Conservation (phyloP, 2,797 vertebrate genomes). For the Spinibarbus caldwelli region DNA sequence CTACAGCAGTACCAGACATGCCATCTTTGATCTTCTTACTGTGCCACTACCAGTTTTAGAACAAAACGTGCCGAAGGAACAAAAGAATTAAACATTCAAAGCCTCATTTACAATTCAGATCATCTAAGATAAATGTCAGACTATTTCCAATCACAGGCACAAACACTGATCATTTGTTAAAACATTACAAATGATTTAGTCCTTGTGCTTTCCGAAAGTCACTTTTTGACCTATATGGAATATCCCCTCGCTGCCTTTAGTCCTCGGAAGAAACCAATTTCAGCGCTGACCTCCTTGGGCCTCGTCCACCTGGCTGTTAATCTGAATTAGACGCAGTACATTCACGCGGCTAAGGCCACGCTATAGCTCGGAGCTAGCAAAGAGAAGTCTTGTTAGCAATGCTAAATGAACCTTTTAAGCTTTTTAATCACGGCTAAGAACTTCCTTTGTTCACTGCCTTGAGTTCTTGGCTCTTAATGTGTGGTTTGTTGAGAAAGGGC, state of each 20-base stretch:
- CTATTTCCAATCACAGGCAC: conserved; percentile 22
- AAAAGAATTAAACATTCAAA: conserved; percentile 13
- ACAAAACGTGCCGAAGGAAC: conserved; percentile 9
- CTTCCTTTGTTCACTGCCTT: conserved; percentile 32
- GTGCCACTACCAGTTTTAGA: conserved; percentile 13
- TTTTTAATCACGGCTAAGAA: conserved; percentile 49
- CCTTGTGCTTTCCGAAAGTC: conserved; percentile 33
- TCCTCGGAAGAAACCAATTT: conserved; percentile 45
- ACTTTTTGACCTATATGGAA: conserved; percentile 59
- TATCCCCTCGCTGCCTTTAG: conserved; percentile 46
- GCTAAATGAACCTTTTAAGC: conserved; percentile 52
- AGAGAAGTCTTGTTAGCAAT: conserved; percentile 48
- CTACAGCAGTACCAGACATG: conserved; percentile 27
- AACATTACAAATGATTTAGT: conserved; percentile 37
- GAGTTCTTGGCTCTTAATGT: conserved; percentile 15
- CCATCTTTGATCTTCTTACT: conserved; percentile 35
- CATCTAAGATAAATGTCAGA: not conserved
- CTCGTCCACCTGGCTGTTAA: conserved; percentile 50
- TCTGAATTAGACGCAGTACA: conserved; percentile 59
- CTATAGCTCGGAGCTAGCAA: conserved; percentile 45
- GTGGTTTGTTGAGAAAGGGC: conserved; percentile 8
- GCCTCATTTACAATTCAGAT: not conserved
- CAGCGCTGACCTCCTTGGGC: conserved; percentile 41
- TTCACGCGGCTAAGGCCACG: conserved; percentile 38
- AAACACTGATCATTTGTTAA: conserved; percentile 32